Base-by-base conservation (phyloP, 2,888 invertebrate species). In the Acanthoscelides obtectus region DNA sequence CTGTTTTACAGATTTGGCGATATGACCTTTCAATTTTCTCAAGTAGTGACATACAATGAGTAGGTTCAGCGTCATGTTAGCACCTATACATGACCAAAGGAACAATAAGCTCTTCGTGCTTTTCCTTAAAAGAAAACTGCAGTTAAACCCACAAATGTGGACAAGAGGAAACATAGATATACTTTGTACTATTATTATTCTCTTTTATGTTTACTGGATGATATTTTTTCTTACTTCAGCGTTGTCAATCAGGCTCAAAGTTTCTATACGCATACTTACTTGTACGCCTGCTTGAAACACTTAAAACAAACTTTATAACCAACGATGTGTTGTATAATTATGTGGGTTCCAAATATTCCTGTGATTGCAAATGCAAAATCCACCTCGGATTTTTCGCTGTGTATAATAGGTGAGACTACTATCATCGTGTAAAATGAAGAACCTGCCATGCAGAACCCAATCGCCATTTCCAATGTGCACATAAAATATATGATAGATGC, bases 1-100 rank as follows among this genome's bases (percentile, higher is more conserved):
- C 4, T 87, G 86, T 0, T 87, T 86, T 70, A 90, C 81, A 0
- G 86, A 83, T 69, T 82, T 79, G 0, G 82, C 75, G 20, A 86
- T 83, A 70, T 86, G 85, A 70, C 82, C 83, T n/a, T 83, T 83
- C 66, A 83, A 81, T 77, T 81, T 84, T 65, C 79, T 78, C 4
- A 83, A 79, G 75, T 84, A 79, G 67, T 77, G 75, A 0, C 83
- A 81, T 68, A 86, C 75, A 67, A 86, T 81, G 12, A 84, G 73
- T 27, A 86, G 76, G 71, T 83, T 82, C 12, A 84, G 69, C 20
- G 84, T 77, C 3, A 82, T 83, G 72, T 84, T 83, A 65, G 81
- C 83, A 19, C 83, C 82, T 0, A 80, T 79, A 72, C 82, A 80
- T 20, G 79, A 80, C 86, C 86, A 86, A 4, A 84, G 75, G 64